A percentile compares a stretch with the other conserved stretches of the same genome.
Evolutionary conservation across 2,113 vertebrate species (phyloP).

Genomic region (Leucopsar rothschildi): DNA sequence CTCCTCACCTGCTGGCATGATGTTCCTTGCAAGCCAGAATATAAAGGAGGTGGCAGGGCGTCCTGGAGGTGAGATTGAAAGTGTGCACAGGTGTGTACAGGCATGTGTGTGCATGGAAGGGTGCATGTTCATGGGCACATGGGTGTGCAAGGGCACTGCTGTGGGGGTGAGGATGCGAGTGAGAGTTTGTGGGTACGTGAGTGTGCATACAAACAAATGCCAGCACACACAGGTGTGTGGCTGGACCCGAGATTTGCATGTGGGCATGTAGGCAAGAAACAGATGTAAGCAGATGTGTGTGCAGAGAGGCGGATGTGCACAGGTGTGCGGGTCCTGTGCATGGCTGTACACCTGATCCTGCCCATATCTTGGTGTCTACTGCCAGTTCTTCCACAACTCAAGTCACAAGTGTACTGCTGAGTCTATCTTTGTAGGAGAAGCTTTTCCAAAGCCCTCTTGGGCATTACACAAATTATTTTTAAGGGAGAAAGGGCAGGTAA

Average conservation of each 20-base stretch:
- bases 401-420: neutral
- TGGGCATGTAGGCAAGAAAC: neutral
- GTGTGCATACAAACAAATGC: accelerated
- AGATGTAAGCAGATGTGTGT: neutral
- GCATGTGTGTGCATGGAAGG: neutral
- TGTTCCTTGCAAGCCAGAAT: neutral
- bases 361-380: neutral
- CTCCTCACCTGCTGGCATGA: neutral
- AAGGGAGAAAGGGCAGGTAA: neutral
- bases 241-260: neutral
- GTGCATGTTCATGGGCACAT: accelerated
- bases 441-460: neutral
- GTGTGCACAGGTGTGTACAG: neutral
- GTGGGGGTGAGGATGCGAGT: neutral
- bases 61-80: neutral
- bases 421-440: neutral
- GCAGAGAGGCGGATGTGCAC: neutral
- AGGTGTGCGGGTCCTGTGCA: neutral
- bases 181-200: accelerated
- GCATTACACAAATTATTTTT: neutral
- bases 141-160: neutral
- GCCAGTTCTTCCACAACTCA: neutral
- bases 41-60: neutral
- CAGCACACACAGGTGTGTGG: neutral
- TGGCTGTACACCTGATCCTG: neutral